Conservation (phyloP, 2,113 vertebrate genomes). For the Callocephalon fimbriatum region DNA sequence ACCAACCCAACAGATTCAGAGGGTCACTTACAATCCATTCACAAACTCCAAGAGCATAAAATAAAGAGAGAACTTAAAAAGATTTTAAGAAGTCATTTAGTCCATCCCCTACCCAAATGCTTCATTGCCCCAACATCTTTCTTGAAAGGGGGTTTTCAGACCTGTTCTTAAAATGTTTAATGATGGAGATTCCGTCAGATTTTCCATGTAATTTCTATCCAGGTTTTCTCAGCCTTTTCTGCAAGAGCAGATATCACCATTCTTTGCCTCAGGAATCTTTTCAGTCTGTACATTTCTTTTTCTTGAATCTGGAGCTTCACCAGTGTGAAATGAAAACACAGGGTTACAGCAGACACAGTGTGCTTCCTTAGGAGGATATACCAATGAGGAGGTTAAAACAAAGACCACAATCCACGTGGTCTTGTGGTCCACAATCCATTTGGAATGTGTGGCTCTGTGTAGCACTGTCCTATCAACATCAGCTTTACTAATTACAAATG, state of each 20-base stretch:
- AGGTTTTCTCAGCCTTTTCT: not conserved
- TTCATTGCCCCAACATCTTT: not conserved
- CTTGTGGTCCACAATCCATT: not conserved
- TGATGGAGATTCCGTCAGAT: not conserved
- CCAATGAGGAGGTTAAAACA: accelerated
- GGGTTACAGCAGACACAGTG: not conserved
- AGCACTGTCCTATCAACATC: not conserved
- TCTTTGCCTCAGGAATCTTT: not conserved
- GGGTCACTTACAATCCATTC: not conserved
- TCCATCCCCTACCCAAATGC: not conserved
- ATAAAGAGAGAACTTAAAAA: not conserved
- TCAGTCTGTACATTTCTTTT: not conserved
- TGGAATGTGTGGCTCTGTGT: not conserved
- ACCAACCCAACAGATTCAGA: not conserved
- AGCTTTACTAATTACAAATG: not conserved
- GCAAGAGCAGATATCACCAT: not conserved
- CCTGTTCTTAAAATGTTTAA: not conserved
- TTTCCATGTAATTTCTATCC: not conserved
- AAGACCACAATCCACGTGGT: not conserved
- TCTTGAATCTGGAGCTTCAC: not conserved
- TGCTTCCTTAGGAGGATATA: not conserved
- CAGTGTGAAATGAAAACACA: not conserved
- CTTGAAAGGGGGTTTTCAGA: not conserved
- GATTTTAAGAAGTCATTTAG: not conserved
- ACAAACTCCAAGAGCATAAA: not conserved